Percentiles rank a stretch among this genome's conserved stretches.
phyloP scores from a whole-genome alignment of 2,113 vertebrate genomes.

The Craseonycteris thonglongyai region DNA sequence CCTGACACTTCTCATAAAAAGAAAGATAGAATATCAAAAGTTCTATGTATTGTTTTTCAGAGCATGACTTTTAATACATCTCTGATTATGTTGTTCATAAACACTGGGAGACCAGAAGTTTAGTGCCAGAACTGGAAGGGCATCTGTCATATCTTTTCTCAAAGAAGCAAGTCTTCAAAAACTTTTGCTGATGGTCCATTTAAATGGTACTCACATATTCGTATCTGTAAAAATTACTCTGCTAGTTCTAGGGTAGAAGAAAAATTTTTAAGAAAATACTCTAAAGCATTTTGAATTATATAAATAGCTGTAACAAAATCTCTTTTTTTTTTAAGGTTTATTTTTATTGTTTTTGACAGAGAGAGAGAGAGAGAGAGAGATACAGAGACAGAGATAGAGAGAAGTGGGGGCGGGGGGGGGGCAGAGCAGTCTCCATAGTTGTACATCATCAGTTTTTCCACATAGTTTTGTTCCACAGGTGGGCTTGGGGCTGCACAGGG shows the following conservation, averaged over 20 bases:
- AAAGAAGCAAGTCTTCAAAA: neutral
- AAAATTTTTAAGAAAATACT: slow-evolving; percentile 8
- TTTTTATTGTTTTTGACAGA: too few relatives aligned
- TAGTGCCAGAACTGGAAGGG: neutral
- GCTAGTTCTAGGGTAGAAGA: neutral
- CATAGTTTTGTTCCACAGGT: too few relatives aligned
- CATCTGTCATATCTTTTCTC: neutral
- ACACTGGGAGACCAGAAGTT: neutral
- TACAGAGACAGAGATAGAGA: too few relatives aligned
- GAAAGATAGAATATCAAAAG: neutral
- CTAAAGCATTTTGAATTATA: slow-evolving; percentile 7
- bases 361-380: too few relatives aligned
- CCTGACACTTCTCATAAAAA: neutral
- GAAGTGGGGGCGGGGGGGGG: too few relatives aligned
- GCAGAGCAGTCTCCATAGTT: too few relatives aligned
- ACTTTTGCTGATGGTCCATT: neutral
- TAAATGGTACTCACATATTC: neutral
- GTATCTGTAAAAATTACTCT: neutral
- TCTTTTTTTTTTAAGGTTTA: too few relatives aligned
- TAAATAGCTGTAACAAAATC: neutral
- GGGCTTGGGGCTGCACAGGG: too few relatives aligned
- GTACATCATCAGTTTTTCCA: too few relatives aligned
- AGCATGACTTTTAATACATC: neutral
- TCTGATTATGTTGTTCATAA: neutral
- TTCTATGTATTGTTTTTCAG: neutral